Evolutionary conservation across 2,888 invertebrate genomes (phyloP), one percentile per base, ranked within the genome.

Genomic region (Encarsia formosa): DNA sequence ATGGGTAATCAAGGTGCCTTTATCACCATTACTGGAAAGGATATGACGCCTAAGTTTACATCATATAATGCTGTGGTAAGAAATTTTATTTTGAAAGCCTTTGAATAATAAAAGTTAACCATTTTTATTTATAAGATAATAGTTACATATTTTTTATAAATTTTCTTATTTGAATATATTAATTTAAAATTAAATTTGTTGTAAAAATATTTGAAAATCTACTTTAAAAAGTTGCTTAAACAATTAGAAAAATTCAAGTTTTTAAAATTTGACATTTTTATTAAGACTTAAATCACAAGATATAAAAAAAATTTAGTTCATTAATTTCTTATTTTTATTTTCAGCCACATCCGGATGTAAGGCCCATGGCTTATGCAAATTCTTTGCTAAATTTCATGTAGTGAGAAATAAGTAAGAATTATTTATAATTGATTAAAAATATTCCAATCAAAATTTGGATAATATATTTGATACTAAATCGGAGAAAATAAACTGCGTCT

Each of bases 1-100:
- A 97, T 99, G 93, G 96, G 94, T 66, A 99, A 99, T 79, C 87
- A 89, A 76, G 99, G 98, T 71, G 97, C 99, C 66, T 98, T 92
- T 78, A 96, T 99, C 70, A 95, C 86, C 62, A 83, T 99, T 73
- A 90, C 85, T 59, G 99, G 98, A 55, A 87, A 86, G 73, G 88
- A 92, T 74, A 85, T 98, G 79, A 85, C 81, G 71, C 98, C 98
- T 39, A 84, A 88, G 63, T 96, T 88, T 77, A 89, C 87, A 50
- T 86, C 91, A 5, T 99, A 96, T 75, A 88, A 89, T 73, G 94
- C 95, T 70, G 97, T 94, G 84, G 94, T 95, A 79, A 82, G 89
- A 80, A 61, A 48, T 34, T 42, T 29, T 32, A 52, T 45, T 48
- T 55, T 48, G 46, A 22, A 15, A 24, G n/a, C 18, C 29, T 22